A percentile compares a stretch with the other conserved stretches of the same genome.
These are phyloP conservation scores for Hypolimnas misippus DNA, from an alignment of 2,888 invertebrate species.

Conservation along the genomic window DNA sequence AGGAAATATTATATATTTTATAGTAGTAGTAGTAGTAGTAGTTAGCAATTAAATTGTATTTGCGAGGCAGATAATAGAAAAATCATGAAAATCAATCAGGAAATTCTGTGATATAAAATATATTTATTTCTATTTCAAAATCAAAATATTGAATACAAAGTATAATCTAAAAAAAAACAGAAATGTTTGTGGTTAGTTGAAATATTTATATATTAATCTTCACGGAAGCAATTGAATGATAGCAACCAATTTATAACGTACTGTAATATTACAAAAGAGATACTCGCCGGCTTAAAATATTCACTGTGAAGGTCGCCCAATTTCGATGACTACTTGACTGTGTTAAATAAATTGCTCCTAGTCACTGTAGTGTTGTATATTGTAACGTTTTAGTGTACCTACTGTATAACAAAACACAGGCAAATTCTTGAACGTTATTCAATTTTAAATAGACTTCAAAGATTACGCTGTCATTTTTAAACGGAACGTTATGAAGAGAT, in stretches of 20 bases:
- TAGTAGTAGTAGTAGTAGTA: too few species aligned
- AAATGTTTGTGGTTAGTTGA: neutral
- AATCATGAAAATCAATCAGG: too few species aligned
- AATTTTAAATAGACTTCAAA: too few species aligned
- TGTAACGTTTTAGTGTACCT: neutral
- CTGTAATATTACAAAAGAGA: neutral
- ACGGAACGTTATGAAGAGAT: too few species aligned
- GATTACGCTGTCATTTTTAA: too few species aligned
- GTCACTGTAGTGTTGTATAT: neutral
- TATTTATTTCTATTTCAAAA: too few species aligned
- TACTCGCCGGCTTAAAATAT: constrained; percentile 14
- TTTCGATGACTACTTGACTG: constrained; percentile 15
- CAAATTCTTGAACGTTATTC: neutral
- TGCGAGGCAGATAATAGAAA: too few species aligned
- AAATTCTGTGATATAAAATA: too few species aligned
- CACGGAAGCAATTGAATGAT: constrained; percentile 14
- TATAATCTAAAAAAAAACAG: too few species aligned
- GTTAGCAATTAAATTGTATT: too few species aligned
- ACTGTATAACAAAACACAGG: neutral
- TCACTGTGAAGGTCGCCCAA: constrained; percentile 14
- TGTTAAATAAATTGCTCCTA: constrained; percentile 13
- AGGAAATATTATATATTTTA: too few species aligned
- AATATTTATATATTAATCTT: neutral
- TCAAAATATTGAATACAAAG: too few species aligned
- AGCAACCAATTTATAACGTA: constrained; percentile 9